Evolutionary conservation across 2,113 vertebrate species (phyloP).

Genomic region (Rhombomys opimus): DNA sequence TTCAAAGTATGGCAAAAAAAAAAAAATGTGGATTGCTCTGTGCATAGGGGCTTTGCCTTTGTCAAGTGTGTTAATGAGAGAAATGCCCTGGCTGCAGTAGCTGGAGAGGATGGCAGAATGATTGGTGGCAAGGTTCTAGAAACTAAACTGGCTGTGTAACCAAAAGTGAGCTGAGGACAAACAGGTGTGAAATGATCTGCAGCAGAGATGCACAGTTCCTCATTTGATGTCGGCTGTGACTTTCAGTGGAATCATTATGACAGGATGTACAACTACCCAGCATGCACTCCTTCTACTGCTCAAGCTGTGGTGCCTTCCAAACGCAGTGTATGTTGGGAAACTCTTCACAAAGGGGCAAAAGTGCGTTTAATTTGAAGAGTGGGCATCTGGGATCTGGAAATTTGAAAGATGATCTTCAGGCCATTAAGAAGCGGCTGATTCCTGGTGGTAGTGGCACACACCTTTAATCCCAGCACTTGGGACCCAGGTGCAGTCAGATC

Average conservation of each 20-base stretch:
- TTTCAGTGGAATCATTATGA: constrained; percentile 93
- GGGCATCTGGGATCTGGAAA: background rate
- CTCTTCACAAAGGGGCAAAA: background rate
- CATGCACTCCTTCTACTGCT: background rate
- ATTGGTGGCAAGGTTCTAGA: constrained; percentile 94
- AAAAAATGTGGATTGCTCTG: constrained; percentile 91
- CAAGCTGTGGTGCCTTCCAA: background rate
- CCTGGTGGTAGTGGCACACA: too few species aligned
- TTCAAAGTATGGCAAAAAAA: constrained; percentile 90
- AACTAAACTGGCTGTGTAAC: constrained; percentile 93
- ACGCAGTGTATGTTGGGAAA: background rate
- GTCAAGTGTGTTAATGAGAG: constrained; percentile 92
- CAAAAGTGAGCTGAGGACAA: constrained; percentile 92
- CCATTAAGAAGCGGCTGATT: constrained; percentile 92
- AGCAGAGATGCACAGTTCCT: constrained; percentile 93
- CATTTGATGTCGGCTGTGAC: constrained; percentile 92
- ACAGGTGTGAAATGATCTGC: constrained; percentile 90
- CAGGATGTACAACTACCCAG: constrained; percentile 78
- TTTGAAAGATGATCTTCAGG: constrained; percentile 91
- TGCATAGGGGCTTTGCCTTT: constrained; percentile 95
- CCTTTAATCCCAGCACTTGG: too few species aligned
- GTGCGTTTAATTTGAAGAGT: background rate
- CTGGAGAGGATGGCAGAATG: constrained; percentile 91
- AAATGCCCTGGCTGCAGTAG: constrained; percentile 89
- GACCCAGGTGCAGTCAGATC: too few species aligned